phyloP scores from a whole-genome alignment of 2,888 invertebrate species.

The Neuroscelio doddi region DNA sequence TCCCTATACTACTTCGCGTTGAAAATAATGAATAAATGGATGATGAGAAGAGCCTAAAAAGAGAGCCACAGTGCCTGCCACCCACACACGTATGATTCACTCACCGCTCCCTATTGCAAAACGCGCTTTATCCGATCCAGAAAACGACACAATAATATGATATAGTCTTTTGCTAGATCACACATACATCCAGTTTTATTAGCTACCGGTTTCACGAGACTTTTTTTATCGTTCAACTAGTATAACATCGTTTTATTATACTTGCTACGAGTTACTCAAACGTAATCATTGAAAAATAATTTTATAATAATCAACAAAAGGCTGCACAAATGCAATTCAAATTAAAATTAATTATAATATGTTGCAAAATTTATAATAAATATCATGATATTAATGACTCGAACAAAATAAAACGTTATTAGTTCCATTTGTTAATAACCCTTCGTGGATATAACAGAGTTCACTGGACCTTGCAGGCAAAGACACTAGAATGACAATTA shows the following conservation, averaged over 20 bases:
- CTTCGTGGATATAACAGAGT: too few relatives aligned
- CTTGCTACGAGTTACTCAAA: too few relatives aligned
- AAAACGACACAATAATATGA: not conserved
- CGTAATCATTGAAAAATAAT: too few relatives aligned
- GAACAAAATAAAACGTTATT: too few relatives aligned
- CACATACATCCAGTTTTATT: not conserved
- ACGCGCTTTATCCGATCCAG: constrained; percentile 6
- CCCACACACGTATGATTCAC: constrained; percentile 16
- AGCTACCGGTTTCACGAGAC: not conserved
- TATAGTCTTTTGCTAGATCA: constrained; percentile 1
- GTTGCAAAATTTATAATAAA: too few relatives aligned
- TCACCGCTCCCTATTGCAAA: constrained; percentile 18
- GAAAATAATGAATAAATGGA: constrained; percentile 7
- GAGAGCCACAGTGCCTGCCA: constrained; percentile 7
- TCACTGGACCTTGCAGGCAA: too few relatives aligned
- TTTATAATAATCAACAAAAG: too few relatives aligned
- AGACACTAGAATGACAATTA: too few relatives aligned
- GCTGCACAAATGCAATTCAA: too few relatives aligned
- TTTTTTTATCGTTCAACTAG: not conserved
- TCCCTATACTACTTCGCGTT: not conserved
- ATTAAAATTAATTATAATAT: too few relatives aligned
- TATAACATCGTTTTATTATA: not conserved
- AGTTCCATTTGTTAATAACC: too few relatives aligned
- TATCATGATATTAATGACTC: too few relatives aligned
- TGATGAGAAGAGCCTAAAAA: constrained; percentile 7